These are phyloP conservation scores for Drosophila busckii DNA, from an alignment of 1,140 invertebrate species.

Conservation along the genomic window DNA sequence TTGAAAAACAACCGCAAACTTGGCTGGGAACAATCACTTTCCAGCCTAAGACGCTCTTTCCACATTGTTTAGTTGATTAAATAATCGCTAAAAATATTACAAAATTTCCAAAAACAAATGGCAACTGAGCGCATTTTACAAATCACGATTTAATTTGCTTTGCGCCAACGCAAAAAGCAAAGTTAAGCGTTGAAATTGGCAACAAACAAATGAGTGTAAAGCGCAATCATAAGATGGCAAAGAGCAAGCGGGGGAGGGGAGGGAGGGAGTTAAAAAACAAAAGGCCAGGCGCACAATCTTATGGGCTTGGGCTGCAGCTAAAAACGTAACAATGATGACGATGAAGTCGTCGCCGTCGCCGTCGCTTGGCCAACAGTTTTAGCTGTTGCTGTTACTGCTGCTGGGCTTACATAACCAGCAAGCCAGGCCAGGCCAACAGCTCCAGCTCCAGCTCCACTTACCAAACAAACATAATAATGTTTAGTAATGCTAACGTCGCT, in stretches of 20 bases:
- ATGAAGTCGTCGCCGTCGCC: slow-evolving; percentile 5
- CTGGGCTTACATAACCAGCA: slow-evolving; percentile 59
- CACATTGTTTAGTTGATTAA: slow-evolving; percentile 67
- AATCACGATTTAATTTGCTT: slow-evolving; percentile 71
- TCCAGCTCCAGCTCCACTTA: slow-evolving; percentile 73
- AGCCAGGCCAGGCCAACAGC: too few relatives aligned
- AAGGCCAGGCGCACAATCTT: slow-evolving; percentile 42
- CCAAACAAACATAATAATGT: slow-evolving; percentile 71
- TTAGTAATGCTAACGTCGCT: slow-evolving; percentile 45
- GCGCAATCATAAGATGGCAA: background rate
- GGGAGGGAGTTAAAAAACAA: slow-evolving; percentile 43
- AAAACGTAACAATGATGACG: slow-evolving; percentile 2
- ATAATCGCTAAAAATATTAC: slow-evolving; percentile 70
- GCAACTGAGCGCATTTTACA: slow-evolving; percentile 72
- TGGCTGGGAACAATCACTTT: too few relatives aligned
- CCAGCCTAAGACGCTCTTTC: too few relatives aligned
- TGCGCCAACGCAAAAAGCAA: slow-evolving; percentile 43
- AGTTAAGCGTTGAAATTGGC: slow-evolving; percentile 69
- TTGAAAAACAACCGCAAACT: too few relatives aligned
- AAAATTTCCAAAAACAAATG: slow-evolving; percentile 61
- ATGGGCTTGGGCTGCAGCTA: slow-evolving; percentile 46
- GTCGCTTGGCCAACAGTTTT: slow-evolving; percentile 61
- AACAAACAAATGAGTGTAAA: slow-evolving; percentile 67
- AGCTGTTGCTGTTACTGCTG: slow-evolving; percentile 30
- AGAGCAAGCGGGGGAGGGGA: background rate